Evolutionary conservation across 2,888 invertebrate species (phyloP).

Genomic region (Sinohyriopsis cumingii): DNA sequence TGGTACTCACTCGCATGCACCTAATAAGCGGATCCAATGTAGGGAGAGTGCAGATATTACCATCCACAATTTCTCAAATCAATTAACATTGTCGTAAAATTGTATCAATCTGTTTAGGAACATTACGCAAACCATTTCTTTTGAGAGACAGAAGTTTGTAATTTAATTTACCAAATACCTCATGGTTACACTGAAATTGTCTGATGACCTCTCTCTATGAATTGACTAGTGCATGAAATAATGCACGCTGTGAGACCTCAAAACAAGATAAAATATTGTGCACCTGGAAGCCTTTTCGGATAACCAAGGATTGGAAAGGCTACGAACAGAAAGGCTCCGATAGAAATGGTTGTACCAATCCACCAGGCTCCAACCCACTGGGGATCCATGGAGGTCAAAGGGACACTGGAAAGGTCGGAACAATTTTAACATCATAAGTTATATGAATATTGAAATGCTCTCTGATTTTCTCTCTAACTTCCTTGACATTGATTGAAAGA

Average conservation of each 20-base stretch:
- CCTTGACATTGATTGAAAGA: no score
- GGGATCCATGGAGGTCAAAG: conserved; percentile 75
- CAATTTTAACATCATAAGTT: not conserved
- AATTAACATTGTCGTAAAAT: no score
- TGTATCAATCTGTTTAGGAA: no score
- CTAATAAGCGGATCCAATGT: no score
- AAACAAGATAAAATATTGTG: not conserved
- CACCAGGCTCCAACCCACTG: conserved; percentile 87
- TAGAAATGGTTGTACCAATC: conserved; percentile 82
- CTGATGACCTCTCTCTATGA: no score
- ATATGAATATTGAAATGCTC: not conserved
- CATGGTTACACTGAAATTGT: no score
- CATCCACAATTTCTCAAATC: no score
- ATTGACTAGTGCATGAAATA: not conserved
- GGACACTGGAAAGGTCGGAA: conserved; percentile 73
- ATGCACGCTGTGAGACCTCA: not conserved
- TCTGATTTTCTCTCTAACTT: not conserved
- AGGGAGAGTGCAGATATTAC: no score
- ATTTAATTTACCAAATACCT: no score
- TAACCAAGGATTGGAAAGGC: conserved; percentile 79
- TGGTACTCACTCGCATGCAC: no score
- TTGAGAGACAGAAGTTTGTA: no score
- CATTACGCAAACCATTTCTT: no score
- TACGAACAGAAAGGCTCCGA: conserved; percentile 77
- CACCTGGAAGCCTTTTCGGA: conserved; percentile 79